phyloP scores from a whole-genome alignment of 2,797 vertebrate genomes.

The Zalophus californianus region DNA sequence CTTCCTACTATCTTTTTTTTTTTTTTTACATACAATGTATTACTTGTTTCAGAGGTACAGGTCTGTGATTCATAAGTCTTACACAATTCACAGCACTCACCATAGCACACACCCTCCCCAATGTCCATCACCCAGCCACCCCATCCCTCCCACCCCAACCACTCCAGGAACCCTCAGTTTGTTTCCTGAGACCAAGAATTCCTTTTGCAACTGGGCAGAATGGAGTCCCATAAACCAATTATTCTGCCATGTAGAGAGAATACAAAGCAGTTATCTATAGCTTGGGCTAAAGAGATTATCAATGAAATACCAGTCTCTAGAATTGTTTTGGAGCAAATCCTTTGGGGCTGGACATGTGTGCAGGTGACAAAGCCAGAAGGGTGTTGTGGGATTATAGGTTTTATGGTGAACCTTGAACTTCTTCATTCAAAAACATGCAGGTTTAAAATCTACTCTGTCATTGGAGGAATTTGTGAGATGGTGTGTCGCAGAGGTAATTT shows the following conservation, averaged over 20 bases:
- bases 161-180: no score
- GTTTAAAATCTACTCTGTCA: neutral
- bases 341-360: neutral
- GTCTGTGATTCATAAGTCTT: no score
- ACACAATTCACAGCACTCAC: no score
- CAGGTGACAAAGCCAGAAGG: neutral
- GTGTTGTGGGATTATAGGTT: slow-evolving; percentile 3
- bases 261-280: slow-evolving; percentile 9
- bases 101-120: no score
- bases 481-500: neutral
- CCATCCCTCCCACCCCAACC: no score
- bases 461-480: neutral
- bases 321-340: slow-evolving; percentile 19
- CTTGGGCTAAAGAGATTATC: neutral
- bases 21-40: no score
- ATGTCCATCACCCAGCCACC: no score
- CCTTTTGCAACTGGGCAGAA: neutral
- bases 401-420: slow-evolving; percentile 35
- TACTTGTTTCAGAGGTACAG: no score
- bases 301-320: neutral
- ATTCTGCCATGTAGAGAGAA: neutral
- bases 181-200: no score
- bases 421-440: neutral
- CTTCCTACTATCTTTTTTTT: no score
- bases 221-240: neutral